Percentiles rank a stretch among this genome's conserved stretches.
phyloP scores from a whole-genome alignment of 2,888 invertebrate genomes.

The Limnephilus lunatus region DNA sequence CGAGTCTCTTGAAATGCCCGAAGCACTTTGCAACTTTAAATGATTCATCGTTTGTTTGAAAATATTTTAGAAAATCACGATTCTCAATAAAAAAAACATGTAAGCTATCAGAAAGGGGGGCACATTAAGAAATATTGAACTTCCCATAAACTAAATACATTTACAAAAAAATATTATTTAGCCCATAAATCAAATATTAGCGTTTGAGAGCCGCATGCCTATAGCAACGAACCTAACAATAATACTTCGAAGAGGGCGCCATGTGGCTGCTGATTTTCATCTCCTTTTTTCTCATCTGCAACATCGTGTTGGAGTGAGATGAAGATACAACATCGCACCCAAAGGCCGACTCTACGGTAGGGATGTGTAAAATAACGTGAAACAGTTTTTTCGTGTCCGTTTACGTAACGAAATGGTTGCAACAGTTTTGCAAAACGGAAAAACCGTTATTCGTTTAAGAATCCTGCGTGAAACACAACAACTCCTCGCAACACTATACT shows the following conservation, averaged over 20 bases:
- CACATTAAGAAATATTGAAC: not conserved
- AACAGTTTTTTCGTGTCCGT: too few species aligned
- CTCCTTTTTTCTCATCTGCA: conserved; percentile 55
- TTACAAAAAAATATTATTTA: not conserved
- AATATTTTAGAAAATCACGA: not conserved
- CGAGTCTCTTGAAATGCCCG: not conserved
- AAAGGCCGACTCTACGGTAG: conserved; percentile 38
- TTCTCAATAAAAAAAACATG: not conserved
- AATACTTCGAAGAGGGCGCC: conserved; percentile 64
- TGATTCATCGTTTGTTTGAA: not conserved
- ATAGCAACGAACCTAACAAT: conserved; percentile 53
- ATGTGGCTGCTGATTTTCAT: conserved; percentile 64
- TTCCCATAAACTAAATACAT: not conserved
- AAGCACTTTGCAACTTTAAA: not conserved
- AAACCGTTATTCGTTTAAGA: too few species aligned
- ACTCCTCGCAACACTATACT: too few species aligned
- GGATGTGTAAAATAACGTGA: too few species aligned
- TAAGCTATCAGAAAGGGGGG: not conserved
- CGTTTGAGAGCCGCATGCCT: conserved; percentile 43
- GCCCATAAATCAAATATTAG: conserved; percentile 26
- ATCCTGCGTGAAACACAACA: too few species aligned
- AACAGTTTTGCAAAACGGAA: too few species aligned
- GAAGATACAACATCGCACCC: conserved; percentile 44
- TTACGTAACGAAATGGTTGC: too few species aligned
- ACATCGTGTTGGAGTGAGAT: conserved; percentile 43